These are phyloP conservation scores for Oxyruncus cristatus DNA, from an alignment of 2,113 vertebrate species.

Conservation along the genomic window DNA sequence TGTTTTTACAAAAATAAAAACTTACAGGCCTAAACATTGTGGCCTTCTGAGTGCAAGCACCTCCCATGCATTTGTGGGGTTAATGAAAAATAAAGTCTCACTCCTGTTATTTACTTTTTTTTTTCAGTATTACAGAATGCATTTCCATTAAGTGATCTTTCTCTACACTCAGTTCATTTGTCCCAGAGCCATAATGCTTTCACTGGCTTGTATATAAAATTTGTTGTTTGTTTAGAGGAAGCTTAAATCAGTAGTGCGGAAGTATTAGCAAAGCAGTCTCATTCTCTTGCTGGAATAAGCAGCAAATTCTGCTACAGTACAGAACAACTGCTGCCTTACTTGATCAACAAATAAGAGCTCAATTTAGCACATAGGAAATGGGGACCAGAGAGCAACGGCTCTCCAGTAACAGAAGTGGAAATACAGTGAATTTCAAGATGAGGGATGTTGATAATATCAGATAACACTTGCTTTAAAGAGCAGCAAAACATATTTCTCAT, in stretches of 20 bases:
- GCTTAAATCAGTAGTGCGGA: neutral
- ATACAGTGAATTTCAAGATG: neutral
- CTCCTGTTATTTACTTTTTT: neutral
- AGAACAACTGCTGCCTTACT: neutral
- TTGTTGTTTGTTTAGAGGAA: constrained; percentile 10
- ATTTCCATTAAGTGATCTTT: neutral
- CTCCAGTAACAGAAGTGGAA: neutral
- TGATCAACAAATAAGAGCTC: neutral
- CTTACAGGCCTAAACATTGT: neutral
- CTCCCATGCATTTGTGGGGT: neutral
- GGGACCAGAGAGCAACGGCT: neutral
- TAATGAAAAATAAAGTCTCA: neutral
- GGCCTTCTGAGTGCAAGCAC: neutral
- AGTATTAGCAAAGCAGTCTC: neutral
- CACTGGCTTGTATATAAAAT: neutral
- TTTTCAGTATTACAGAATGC: neutral
- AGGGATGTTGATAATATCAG: neutral
- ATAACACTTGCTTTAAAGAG: neutral
- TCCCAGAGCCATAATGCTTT: neutral
- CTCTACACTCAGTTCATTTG: neutral
- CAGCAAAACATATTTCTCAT: neutral
- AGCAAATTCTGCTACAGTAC: neutral
- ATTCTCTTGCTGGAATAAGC: neutral
- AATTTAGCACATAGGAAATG: neutral
- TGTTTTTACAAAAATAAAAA: neutral